Evolutionary conservation across 2,113 vertebrate species (phyloP).

Genomic region (Hypanus sabinus): DNA sequence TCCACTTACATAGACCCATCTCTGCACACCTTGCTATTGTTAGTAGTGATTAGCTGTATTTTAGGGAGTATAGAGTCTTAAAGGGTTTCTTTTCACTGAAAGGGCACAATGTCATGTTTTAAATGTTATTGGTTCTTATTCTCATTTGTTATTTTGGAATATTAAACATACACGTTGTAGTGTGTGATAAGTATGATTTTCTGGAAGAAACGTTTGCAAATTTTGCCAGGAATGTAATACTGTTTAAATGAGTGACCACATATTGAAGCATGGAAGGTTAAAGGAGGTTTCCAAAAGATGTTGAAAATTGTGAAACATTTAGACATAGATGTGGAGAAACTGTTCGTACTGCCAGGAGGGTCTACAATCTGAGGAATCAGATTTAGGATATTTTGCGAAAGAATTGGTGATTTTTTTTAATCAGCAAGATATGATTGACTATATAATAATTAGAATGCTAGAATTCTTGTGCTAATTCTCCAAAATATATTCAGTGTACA

Average conservation of each 20-base stretch:
- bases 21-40: too few relatives aligned
- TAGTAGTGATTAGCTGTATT: too few relatives aligned
- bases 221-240: neutral
- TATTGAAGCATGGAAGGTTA: neutral
- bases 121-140: neutral
- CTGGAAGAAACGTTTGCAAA: neutral
- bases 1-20: too few relatives aligned
- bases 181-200: neutral
- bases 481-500: too few relatives aligned
- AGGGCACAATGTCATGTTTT: neutral
- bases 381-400: neutral
- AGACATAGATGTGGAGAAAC: neutral
- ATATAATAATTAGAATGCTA: too few relatives aligned
- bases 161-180: neutral
- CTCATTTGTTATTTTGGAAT: neutral
- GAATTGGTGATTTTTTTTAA: too few relatives aligned
- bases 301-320: neutral
- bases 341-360: neutral
- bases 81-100: neutral
- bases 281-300: neutral
- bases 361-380: neutral
- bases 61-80: neutral
- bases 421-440: too few relatives aligned
- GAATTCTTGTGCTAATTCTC: too few relatives aligned
- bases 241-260: neutral